Conservation (phyloP, 2,797 vertebrate species). For the Tamandua tetradactyla region DNA sequence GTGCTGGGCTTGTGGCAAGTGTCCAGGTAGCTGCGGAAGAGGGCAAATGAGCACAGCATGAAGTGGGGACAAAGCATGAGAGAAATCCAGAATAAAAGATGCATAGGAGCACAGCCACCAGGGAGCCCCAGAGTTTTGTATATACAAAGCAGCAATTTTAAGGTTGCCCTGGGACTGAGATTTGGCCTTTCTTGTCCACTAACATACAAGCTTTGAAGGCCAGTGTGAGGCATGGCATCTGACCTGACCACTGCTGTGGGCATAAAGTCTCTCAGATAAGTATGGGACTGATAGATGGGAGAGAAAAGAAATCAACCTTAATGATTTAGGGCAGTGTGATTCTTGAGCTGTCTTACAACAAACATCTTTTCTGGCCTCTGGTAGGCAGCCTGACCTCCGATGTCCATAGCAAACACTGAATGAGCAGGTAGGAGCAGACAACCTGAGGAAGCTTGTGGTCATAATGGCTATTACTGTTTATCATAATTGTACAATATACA, state of each 20-base stretch:
- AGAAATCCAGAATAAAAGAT: background rate
- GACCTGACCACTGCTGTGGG: background rate
- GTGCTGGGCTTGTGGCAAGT: background rate
- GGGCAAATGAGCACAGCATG: background rate
- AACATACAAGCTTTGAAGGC: background rate
- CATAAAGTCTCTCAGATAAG: background rate
- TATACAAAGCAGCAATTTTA: background rate
- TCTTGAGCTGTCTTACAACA: background rate
- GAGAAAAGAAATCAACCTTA: background rate
- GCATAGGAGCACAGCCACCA: too few species aligned
- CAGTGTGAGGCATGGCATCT: background rate
- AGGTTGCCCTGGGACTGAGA: background rate
- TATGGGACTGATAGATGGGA: too few species aligned
- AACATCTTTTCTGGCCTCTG: background rate
- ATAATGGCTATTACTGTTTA: too few species aligned
- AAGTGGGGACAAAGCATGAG: background rate
- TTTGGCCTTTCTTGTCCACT: background rate
- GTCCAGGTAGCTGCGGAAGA: background rate
- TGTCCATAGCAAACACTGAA: background rate
- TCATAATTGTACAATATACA: too few species aligned
- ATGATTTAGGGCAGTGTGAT: background rate
- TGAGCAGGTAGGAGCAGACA: background rate
- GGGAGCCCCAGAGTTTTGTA: background rate
- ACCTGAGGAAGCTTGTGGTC: too few species aligned
- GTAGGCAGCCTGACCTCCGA: rapidly evolving